phyloP scores from a whole-genome alignment of 2,888 invertebrate species.

The Ommatoiulus sabulosus region DNA sequence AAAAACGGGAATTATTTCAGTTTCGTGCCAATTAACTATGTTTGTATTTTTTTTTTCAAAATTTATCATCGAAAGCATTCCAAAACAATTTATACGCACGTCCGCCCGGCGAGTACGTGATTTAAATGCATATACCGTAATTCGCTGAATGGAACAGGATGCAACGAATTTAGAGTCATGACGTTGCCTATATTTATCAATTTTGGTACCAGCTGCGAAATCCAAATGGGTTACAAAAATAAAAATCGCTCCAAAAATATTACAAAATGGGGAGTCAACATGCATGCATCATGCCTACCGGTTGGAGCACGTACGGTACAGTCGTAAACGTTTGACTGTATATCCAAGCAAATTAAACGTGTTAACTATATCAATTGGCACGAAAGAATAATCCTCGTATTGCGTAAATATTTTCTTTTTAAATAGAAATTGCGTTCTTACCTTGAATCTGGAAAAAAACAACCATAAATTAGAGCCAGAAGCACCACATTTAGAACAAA shows the following conservation, averaged over 20 bases:
- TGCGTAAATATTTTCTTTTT: not conserved
- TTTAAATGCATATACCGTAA: too few species aligned
- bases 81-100: too few species aligned
- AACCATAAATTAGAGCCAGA: slow-evolving; percentile 42
- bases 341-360: not conserved
- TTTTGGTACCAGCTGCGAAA: too few species aligned
- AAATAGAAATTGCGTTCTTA: not conserved
- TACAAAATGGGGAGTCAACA: not conserved
- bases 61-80: too few species aligned
- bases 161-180: too few species aligned
- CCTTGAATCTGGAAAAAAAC: slow-evolving; percentile 17
- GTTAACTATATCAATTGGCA: not conserved
- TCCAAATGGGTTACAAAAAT: not conserved
- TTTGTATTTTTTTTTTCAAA: not conserved
- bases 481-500: slow-evolving; percentile 38
- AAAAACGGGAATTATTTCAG: too few species aligned
- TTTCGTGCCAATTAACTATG: not conserved
- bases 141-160: too few species aligned
- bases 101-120: too few species aligned
- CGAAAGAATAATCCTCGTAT: not conserved
- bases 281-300: too few species aligned
- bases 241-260: not conserved
- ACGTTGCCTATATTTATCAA: too few species aligned
- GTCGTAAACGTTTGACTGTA: too few species aligned
- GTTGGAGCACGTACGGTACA: not conserved